Evolutionary conservation across 2,888 invertebrate genomes (phyloP), one percentile per base, ranked within the genome.

Genomic region (Eilema depressum): DNA sequence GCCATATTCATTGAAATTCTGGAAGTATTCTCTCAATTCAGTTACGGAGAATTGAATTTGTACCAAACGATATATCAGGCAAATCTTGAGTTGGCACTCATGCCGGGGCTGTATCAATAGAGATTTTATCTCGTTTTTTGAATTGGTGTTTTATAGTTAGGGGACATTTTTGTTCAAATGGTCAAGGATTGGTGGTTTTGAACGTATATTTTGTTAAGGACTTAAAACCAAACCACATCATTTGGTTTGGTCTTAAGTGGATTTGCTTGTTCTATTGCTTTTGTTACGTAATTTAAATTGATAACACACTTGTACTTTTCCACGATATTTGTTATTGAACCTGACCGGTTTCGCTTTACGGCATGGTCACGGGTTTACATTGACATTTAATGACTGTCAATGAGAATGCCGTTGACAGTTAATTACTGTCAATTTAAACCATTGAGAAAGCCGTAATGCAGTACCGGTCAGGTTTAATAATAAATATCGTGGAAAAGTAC

Each of bases 61-160:
- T 57, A 33, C n/a, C 17, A 17, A 65, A 57, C 23, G 10, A 56
- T 65, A 56, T 57, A 65, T 57, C 65, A 14, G 63, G 47, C 20
- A 56, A 30, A 56, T 56, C 65, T 65, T 25, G 57, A 65, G 65
- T 57, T 33, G 56, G 23, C 20, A 57, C 56, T 65, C 47, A 28
- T n/a, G n/a, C 30, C 11, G 56, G 28, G 56, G 17, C 23, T 17
- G 23, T 56, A 30, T 57, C 56, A 25, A 65, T 33, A 25, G 5
- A 65, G 65, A 65, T 65, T 53, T 65, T 65, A 65, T 65, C 65
- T 33, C 3, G 30, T 65, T 25, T 14, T 57, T 65, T 57, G 56
- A 56, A 61, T 28, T n/a, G 17, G 7, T 28, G 28, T 64, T 56
- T 28, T 65, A 56, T 65, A 33, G 53, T 33, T 65, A 33, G 65